Evolutionary conservation across 2,797 vertebrate species (phyloP), one percentile per base, ranked within the genome.

Genomic region (Myotis vivesi): DNA sequence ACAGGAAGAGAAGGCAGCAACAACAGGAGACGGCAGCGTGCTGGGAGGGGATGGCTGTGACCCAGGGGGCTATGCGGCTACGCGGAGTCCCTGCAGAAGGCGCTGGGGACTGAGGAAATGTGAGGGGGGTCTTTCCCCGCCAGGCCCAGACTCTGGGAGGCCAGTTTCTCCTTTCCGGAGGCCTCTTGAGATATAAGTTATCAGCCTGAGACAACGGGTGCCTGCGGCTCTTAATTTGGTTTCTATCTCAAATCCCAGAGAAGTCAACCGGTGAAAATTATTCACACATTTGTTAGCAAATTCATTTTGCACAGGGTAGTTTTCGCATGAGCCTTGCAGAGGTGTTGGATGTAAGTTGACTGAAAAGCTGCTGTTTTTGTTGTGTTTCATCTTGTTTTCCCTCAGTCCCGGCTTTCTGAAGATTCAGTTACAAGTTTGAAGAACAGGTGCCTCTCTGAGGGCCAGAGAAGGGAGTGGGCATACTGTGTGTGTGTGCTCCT

Each of bases 231-330:
- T 53, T 73, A 33, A 23, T 80, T 68, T 59, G 28, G 3, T 69
- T 69, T 94, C 64, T 69, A 55, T 19, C 20, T 94, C 44, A 66
- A 44, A 55, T 62, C 44, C 33, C 22, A 64, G 82, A 93, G 73
- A 89, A 86, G 23, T 59, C 41, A 80, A 17, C n/a, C 30, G n/a
- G 82, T 13, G 81, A 82, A 33, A 89, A 96, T 73, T n/a, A 80
- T 91, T 82, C 30, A 46, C 76, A 57, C 77, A 62, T 77, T 80
- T 71, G 20, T 38, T 33, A 75, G 41, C 22, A 57, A 57, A 49
- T 84, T 75, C 36, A n/a, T 82, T 53, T 53, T 73, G 17, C 11
- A 53, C 55, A 11, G 11, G 22, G 44, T 3, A n/a, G 53, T 73
- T 92, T 91, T 76, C 41, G 11, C 30, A 28, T 28, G 30, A 81